phyloP scores from a whole-genome alignment of 2,797 vertebrate species.

The Melanotaenia pygmaea region DNA sequence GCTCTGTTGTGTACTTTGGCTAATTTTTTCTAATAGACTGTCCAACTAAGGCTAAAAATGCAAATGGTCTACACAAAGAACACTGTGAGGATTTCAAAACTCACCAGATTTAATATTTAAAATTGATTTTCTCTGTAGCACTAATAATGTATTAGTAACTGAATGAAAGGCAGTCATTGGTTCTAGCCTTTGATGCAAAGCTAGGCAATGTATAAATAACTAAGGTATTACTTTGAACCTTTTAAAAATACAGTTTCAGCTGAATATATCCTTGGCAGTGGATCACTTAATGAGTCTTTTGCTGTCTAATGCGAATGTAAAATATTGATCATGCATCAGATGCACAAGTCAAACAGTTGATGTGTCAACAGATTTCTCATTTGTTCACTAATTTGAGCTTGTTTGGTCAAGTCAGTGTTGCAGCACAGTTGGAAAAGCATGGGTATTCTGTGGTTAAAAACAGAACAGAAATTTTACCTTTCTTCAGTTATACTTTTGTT shows the following conservation, averaged over 20 bases:
- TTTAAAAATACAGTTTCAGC: constrained; percentile 31
- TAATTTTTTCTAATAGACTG: constrained; percentile 17
- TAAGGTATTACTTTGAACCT: constrained; percentile 20
- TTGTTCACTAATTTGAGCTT: constrained; percentile 29
- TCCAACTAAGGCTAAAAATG: constrained; percentile 34
- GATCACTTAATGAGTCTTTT: constrained; percentile 46
- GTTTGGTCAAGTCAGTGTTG: constrained; percentile 25
- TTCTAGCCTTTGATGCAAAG: constrained; percentile 28
- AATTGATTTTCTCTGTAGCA: neutral
- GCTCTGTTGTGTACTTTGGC: constrained; percentile 31
- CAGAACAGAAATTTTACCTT: constrained; percentile 1
- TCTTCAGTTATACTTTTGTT: neutral
- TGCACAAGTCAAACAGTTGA: constrained; percentile 15
- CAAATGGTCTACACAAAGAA: constrained; percentile 25
- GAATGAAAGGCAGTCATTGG: neutral
- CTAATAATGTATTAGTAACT: neutral
- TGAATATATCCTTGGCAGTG: constrained; percentile 59
- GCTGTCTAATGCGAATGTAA: constrained; percentile 20
- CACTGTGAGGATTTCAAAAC: neutral
- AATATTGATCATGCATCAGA: constrained; percentile 9
- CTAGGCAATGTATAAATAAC: constrained; percentile 11
- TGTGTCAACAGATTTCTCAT: constrained; percentile 21
- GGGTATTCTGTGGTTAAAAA: constrained; percentile 17
- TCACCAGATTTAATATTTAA: neutral
- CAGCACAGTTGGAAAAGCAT: constrained; percentile 18